Conservation (phyloP, 2,113 vertebrate species). For the Accipiter cooperii region DNA sequence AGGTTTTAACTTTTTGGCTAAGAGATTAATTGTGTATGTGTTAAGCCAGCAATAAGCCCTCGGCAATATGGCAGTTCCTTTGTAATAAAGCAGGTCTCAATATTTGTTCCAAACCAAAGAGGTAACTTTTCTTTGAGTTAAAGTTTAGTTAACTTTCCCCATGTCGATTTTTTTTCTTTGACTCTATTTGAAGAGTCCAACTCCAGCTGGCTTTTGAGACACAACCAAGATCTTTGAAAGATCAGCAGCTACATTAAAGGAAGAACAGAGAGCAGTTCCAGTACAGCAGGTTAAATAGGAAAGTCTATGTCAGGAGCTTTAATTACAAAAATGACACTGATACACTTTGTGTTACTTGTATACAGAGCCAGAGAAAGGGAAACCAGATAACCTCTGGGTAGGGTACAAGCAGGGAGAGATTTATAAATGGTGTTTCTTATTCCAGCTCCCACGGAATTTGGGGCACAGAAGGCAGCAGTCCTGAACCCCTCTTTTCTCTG, state of each 20-base stretch:
- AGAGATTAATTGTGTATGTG: neutral
- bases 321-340: constrained; percentile 32
- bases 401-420: neutral
- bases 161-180: constrained; percentile 17
- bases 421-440: neutral
- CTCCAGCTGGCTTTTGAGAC: constrained; percentile 50
- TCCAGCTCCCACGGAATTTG: neutral
- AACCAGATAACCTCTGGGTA: neutral
- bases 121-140: constrained; percentile 54
- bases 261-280: constrained; percentile 11
- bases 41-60: constrained; percentile 19
- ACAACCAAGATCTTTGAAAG: constrained; percentile 52
- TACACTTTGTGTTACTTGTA: neutral
- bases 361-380: neutral
- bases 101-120: constrained; percentile 46
- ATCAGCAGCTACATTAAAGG: constrained; percentile 50
- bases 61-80: constrained; percentile 21
- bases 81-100: constrained; percentile 41
- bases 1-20: neutral
- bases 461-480: neutral
- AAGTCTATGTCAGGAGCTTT: constrained; percentile 18
- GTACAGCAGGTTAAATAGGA: constrained; percentile 36
- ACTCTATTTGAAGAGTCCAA: constrained; percentile 38
- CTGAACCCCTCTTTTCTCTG: neutral
- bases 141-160: constrained; percentile 47